A percentile compares a stretch with the other conserved stretches of the same genome.
phyloP scores from a whole-genome alignment of 2,888 invertebrate species.

The Platycheirus rosarum region DNA sequence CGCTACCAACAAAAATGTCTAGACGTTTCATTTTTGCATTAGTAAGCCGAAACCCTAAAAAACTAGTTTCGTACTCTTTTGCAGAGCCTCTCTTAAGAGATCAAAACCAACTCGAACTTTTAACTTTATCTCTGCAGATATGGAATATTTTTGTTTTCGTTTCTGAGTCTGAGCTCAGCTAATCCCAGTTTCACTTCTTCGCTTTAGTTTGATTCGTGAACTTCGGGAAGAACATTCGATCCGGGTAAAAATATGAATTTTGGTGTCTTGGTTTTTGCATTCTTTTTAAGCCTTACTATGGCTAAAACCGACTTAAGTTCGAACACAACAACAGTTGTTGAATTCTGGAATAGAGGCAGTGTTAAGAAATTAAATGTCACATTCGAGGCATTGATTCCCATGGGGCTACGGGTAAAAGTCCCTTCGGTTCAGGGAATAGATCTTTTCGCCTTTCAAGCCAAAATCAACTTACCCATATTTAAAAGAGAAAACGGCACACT shows the following conservation, averaged over 20 bases:
- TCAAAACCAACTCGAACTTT: neutral
- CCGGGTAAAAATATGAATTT: slow-evolving; percentile 1
- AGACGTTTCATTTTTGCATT: no score
- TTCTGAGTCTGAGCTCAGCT: neutral
- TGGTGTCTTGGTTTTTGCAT: slow-evolving; percentile 4
- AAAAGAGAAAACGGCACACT: slow-evolving; percentile 34
- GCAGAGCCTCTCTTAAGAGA: neutral
- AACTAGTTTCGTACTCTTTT: slow-evolving; percentile 2
- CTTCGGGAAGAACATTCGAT: neutral
- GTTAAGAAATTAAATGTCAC: slow-evolving; percentile 6
- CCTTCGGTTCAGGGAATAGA: slow-evolving; percentile 22
- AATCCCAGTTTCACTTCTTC: neutral
- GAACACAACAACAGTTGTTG: slow-evolving; percentile 20
- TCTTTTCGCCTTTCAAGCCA: slow-evolving; percentile 47
- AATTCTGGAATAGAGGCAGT: slow-evolving; percentile 25
- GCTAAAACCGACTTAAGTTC: neutral
- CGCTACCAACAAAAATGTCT: no score
- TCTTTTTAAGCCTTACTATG: neutral
- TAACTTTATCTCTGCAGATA: neutral
- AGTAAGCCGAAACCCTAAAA: neutral
- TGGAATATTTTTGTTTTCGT: neutral
- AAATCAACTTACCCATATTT: slow-evolving; percentile 36
- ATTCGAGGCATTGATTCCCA: slow-evolving; percentile 44
- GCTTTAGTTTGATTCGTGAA: slow-evolving; percentile 9
- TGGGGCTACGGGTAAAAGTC: slow-evolving; percentile 27